Evolutionary conservation across 2,888 invertebrate genomes (phyloP).

Genomic region (Hypomecis punctinalis): DNA sequence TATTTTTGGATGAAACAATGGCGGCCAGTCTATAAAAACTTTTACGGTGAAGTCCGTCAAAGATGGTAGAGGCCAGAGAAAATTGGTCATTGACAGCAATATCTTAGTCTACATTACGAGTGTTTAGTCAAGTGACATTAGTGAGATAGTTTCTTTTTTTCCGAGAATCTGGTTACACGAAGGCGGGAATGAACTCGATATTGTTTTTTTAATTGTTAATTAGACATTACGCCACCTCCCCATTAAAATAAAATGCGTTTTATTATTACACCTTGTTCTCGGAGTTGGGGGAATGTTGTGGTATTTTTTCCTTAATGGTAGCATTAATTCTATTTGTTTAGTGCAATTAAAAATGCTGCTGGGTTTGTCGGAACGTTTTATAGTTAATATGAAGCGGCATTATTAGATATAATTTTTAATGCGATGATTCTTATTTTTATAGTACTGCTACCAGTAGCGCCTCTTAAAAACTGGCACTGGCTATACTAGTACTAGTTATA

Average conservation of each 20-base stretch:
- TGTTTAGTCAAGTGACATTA: constrained; percentile 63
- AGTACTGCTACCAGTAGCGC: too few relatives aligned
- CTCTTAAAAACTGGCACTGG: too few relatives aligned
- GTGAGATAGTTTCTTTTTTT: constrained; percentile 61
- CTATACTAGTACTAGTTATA: too few relatives aligned
- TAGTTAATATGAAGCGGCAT: not conserved
- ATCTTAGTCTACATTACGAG: constrained; percentile 66
- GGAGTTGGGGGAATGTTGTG: constrained; percentile 43
- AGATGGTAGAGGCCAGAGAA: constrained; percentile 43
- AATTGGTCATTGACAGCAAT: constrained; percentile 58
- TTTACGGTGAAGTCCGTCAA: constrained; percentile 20
- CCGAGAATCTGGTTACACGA: constrained; percentile 69
- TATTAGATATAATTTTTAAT: not conserved
- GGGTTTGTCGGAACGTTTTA: constrained; percentile 14
- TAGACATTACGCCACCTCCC: constrained; percentile 57
- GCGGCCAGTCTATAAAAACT: constrained; percentile 42
- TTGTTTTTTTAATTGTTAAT: constrained; percentile 60
- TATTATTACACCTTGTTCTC: constrained; percentile 52
- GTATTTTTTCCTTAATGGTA: constrained; percentile 43
- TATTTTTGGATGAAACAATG: constrained; percentile 44
- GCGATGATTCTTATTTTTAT: too few relatives aligned
- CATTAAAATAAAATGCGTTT: constrained; percentile 57
- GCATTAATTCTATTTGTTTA: constrained; percentile 22
- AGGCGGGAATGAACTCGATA: constrained; percentile 62
- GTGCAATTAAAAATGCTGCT: constrained; percentile 19